Percentiles rank a stretch among this genome's conserved stretches.
phyloP scores from a whole-genome alignment of 2,888 invertebrate species.

The Dolomedes plantarius region DNA sequence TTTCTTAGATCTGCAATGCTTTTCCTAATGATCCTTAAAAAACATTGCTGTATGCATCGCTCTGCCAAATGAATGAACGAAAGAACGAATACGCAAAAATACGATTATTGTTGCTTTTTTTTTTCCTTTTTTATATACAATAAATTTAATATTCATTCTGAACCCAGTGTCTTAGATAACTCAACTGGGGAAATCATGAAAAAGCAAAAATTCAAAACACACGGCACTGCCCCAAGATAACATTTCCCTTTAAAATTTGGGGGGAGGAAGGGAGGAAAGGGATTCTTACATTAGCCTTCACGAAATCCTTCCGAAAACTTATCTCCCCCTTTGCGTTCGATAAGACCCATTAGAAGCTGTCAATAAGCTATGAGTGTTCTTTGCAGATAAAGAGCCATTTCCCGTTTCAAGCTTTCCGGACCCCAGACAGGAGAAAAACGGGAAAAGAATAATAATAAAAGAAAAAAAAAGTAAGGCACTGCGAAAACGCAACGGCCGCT shows the following conservation, averaged over 20 bases:
- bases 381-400: constrained; percentile 68
- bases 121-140: too few relatives aligned
- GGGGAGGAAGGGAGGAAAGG: constrained; percentile 20
- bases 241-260: constrained; percentile 57
- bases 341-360: constrained; percentile 72
- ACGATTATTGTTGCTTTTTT: too few relatives aligned
- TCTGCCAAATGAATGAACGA: too few relatives aligned
- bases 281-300: constrained; percentile 60
- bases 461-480: constrained; percentile 11
- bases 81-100: too few relatives aligned
- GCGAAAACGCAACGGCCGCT: constrained; percentile 27
- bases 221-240: constrained; percentile 25
- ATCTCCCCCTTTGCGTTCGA: constrained; percentile 62
- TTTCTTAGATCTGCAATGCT: too few relatives aligned
- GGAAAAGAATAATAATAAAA: constrained; percentile 4
- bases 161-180: not conserved
- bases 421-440: constrained; percentile 28
- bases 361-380: constrained; percentile 72
- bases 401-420: constrained; percentile 55
- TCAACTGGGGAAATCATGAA: not conserved
- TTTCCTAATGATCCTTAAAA: too few relatives aligned
- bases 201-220: not conserved
- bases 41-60: too few relatives aligned
- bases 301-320: constrained; percentile 44
- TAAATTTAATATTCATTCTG: not conserved